These are phyloP conservation scores for Cryptops parisi DNA, from an alignment of 2,888 invertebrate genomes.

Conservation along the genomic window DNA sequence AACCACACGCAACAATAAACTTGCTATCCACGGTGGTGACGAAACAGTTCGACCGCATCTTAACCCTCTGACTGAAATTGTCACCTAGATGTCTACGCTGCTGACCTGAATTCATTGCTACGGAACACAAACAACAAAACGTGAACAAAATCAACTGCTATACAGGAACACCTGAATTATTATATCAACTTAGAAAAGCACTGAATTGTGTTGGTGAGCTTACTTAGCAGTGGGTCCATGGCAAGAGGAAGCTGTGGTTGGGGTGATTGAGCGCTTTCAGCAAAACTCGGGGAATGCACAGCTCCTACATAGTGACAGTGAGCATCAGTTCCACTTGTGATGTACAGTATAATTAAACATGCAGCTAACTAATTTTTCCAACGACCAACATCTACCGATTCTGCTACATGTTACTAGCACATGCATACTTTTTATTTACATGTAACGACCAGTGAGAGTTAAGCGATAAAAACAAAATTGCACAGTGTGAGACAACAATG, in stretches of 20 bases:
- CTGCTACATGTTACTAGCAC: no score
- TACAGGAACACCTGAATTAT: constrained; percentile 13
- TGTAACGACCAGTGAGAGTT: no score
- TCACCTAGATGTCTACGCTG: constrained; percentile 83
- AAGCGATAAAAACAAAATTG: no score
- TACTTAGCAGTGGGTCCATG: constrained; percentile 92
- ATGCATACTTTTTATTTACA: no score
- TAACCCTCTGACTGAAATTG: constrained; percentile 93
- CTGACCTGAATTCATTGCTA: constrained; percentile 34
- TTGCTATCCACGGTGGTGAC: constrained; percentile 95
- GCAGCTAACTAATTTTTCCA: no score
- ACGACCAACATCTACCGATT: no score
- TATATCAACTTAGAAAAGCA: background rate
- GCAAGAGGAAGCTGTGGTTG: constrained; percentile 70
- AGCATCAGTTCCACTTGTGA: no score
- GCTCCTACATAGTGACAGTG: constrained; percentile 42
- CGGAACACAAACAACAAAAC: background rate
- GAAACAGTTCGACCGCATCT: constrained; percentile 86
- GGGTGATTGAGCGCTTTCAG: constrained; percentile 57
- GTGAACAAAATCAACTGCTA: constrained; percentile 14
- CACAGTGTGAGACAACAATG: no score
- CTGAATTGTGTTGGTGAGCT: constrained; percentile 26
- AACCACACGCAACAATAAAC: constrained; percentile 93
- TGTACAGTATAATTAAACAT: no score
- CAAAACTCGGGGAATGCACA: constrained; percentile 49